Evolutionary conservation across 2,113 vertebrate species (phyloP).

Genomic region (Acrocephalus kingi): DNA sequence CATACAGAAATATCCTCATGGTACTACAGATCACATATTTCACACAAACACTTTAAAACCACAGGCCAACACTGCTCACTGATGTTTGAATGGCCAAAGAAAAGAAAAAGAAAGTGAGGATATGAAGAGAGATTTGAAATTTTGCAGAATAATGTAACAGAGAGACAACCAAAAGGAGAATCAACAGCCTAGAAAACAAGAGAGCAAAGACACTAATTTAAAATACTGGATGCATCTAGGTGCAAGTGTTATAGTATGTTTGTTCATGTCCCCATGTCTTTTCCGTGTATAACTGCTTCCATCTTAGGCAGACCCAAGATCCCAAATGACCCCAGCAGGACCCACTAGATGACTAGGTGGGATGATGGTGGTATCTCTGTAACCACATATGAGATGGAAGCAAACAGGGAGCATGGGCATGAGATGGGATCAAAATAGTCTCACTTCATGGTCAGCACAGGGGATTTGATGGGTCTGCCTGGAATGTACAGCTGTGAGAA

Average conservation of each 20-base stretch:
- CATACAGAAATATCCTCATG: background rate
- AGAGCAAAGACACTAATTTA: background rate
- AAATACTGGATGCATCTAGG: background rate
- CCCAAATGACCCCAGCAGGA: background rate
- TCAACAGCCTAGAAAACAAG: background rate
- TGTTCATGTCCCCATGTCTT: background rate
- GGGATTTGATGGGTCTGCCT: background rate
- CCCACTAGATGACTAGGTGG: background rate
- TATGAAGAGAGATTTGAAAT: background rate
- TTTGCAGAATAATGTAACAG: background rate
- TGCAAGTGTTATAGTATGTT: background rate
- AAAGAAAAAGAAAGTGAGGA: background rate
- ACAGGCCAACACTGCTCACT: background rate
- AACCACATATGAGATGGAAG: background rate
- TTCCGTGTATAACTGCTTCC: background rate
- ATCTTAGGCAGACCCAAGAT: background rate
- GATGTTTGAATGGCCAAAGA: background rate
- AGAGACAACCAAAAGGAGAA: background rate
- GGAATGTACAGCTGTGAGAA: accelerated
- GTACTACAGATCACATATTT: background rate
- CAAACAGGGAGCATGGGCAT: background rate
- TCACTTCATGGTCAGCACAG: background rate
- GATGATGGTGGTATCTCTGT: background rate
- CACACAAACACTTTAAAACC: background rate
- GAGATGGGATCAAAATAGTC: background rate